Evolutionary conservation across 2,113 vertebrate species (phyloP).

Genomic region (Bagarius yarrelli): DNA sequence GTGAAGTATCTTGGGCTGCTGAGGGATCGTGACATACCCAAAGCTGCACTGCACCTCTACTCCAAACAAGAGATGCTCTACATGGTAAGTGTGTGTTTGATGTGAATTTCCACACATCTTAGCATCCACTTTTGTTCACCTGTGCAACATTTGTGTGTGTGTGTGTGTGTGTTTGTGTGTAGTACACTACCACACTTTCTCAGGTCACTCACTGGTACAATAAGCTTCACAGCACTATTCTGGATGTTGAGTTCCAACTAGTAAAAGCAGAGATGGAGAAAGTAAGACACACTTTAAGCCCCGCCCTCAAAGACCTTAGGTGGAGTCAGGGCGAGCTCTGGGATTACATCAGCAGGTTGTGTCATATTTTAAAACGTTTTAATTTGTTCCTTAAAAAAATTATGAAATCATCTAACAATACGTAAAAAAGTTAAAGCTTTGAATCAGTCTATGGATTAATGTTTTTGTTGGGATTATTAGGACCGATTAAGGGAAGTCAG

Average conservation of each 20-base stretch:
- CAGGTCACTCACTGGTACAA: constrained; percentile 71
- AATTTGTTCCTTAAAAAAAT: too few species aligned
- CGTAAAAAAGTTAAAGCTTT: too few species aligned
- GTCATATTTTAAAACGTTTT: too few species aligned
- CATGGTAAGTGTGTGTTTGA: constrained; percentile 59
- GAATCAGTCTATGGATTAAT: too few species aligned
- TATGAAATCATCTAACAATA: too few species aligned
- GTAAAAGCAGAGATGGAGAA: constrained; percentile 61
- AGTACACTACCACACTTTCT: constrained; percentile 70
- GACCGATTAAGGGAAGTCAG: too few species aligned
- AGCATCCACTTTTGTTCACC: not conserved
- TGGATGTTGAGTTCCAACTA: constrained; percentile 66
- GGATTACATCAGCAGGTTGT: constrained; percentile 64
- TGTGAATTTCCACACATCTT: not conserved
- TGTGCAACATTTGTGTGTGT: not conserved
- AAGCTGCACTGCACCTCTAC: constrained; percentile 69
- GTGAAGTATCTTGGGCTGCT: constrained; percentile 72
- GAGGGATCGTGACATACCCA: constrained; percentile 66
- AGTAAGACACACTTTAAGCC: constrained; percentile 63
- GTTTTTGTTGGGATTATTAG: too few species aligned
- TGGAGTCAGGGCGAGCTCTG: constrained; percentile 69
- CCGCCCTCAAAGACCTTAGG: constrained; percentile 63
- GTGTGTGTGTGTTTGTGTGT: constrained; percentile 20
- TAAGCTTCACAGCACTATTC: constrained; percentile 65
- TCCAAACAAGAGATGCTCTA: constrained; percentile 69